Evolutionary conservation across 1,140 invertebrate species (phyloP).

Genomic region (Orchesella cincta): DNA sequence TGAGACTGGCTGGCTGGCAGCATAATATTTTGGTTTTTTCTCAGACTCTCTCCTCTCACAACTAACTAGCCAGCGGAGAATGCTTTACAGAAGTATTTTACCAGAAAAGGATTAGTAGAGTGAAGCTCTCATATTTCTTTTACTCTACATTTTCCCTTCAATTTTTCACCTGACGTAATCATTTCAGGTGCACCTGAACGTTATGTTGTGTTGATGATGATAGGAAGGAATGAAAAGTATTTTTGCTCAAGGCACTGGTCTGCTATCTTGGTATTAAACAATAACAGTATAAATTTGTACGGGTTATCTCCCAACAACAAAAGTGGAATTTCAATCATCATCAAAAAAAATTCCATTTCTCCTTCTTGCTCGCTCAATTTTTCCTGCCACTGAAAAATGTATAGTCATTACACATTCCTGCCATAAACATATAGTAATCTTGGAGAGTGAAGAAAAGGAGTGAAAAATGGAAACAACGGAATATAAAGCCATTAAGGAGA

Average conservation of each 20-base stretch:
- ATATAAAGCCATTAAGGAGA: too few species aligned
- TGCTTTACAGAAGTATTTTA: too few species aligned
- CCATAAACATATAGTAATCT: too few species aligned
- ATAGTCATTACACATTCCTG: constrained; percentile 11
- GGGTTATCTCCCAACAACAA: background rate
- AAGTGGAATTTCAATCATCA: background rate
- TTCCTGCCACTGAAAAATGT: constrained; percentile 16
- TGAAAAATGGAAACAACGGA: too few species aligned
- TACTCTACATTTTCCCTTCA: constrained; percentile 33
- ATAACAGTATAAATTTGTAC: constrained; percentile 18
- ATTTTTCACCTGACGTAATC: constrained; percentile 27
- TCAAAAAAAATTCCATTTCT: background rate
- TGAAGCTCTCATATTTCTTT: too few species aligned
- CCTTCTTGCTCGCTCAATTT: background rate
- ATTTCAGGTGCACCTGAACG: constrained; percentile 1
- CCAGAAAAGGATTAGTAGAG: too few species aligned
- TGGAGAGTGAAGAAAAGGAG: too few species aligned
- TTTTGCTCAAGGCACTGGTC: constrained; percentile 14
- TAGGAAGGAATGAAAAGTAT: background rate
- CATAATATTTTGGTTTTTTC: background rate
- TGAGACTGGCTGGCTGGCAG: too few species aligned
- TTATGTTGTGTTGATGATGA: background rate
- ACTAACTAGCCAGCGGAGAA: too few species aligned
- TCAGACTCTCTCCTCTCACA: background rate
- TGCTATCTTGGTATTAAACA: background rate